Base-by-base conservation (phyloP, 2,797 vertebrate species). In the Bradypus variegatus region DNA sequence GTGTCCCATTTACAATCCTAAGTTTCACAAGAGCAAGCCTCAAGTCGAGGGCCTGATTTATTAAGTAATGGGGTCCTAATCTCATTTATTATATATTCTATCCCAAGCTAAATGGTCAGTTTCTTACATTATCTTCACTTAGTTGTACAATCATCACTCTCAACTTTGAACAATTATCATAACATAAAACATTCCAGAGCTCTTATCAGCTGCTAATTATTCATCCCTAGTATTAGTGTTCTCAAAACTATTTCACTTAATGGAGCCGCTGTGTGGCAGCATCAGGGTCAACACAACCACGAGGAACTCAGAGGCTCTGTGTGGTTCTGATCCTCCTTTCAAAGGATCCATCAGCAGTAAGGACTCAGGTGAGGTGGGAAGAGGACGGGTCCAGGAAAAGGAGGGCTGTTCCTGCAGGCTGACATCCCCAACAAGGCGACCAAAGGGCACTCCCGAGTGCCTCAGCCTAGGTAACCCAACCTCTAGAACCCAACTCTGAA, bases 401-500 rank as follows among this genome's bases (percentile, higher is more conserved):
- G 23, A 79, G 8, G 48, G 29, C 77, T 86, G 36, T 23, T 73
- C 16, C 73, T 38, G 19, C 5, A 58, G 25, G 45, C 8, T 12
- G 48, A 2, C 21, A 38, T 45, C 6, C 53, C 41, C 65, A 25
- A 11, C 15, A 62, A 77, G 29, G 41, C 25, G 50, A 48, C 69
- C 23, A 25, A 10, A 78, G 13, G 23, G 38, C 1, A 9, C 25
- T 12, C 31, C 55, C 41, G 6, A 69, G 55, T 14, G 41, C 33
- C 23, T 25, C 8, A 18, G 53, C 27, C 21, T 11, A n/a, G 31
- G n/a, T 3, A 2, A 23, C 2, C 2, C 6, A 5, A 7, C 9
- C 58, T 50, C 15, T 31, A 16, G 41, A 65, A 36, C 23, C 58
- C 36, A 53, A 23, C 45, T 14, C 82, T 45, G 48, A 29, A 29